phyloP scores from a whole-genome alignment of 1,140 invertebrate genomes.

The Brevipalpus yothersi region DNA sequence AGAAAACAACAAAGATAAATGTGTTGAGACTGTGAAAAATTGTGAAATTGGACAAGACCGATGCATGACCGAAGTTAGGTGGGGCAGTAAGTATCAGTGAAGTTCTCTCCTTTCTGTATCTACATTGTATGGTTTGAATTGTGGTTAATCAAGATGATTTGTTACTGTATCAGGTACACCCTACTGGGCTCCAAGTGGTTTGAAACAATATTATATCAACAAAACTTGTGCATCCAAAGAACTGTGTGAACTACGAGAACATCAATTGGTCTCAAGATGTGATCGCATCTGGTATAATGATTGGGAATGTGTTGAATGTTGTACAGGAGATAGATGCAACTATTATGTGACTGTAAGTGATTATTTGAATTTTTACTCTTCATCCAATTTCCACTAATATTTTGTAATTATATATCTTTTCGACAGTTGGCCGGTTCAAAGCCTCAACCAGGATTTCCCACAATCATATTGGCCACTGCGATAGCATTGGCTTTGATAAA shows the following conservation, averaged over 20 bases:
- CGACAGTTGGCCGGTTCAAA: too few species aligned
- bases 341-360: constrained; percentile 80
- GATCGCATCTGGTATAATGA: constrained; percentile 92
- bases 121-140: neutral
- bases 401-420: neutral
- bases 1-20: constrained; percentile 77
- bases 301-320: constrained; percentile 92
- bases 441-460: too few species aligned
- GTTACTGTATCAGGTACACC: constrained; percentile 38
- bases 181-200: constrained; percentile 74
- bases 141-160: neutral
- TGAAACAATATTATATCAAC: constrained; percentile 79
- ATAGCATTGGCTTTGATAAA: too few species aligned
- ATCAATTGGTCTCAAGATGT: constrained; percentile 44
- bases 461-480: too few species aligned
- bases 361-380: neutral
- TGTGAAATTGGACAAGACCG: constrained; percentile 64
- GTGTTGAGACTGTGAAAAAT: constrained; percentile 64
- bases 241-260: constrained; percentile 42
- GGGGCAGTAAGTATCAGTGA: constrained; percentile 40
- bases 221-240: constrained; percentile 63
- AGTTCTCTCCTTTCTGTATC: neutral
- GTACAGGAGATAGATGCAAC: constrained; percentile 84
- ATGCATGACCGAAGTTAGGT: constrained; percentile 63
- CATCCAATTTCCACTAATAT: neutral